These are phyloP conservation scores for Anoplolepis gracilipes DNA, from an alignment of 1,140 invertebrate species.

Conservation along the genomic window DNA sequence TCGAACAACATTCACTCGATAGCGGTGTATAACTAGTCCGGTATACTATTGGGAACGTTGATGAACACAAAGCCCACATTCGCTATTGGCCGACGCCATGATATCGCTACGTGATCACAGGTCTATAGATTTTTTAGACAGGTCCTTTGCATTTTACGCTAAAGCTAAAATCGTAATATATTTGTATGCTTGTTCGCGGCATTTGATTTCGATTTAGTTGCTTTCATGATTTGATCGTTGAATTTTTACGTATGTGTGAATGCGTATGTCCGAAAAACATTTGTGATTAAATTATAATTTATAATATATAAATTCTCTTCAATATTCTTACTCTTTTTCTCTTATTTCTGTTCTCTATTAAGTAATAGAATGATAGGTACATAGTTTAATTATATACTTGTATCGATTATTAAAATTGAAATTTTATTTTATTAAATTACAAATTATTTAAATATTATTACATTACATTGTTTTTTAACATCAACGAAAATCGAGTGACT, in stretches of 20 bases:
- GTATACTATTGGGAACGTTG: constrained; percentile 60
- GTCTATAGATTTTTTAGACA: constrained; percentile 10
- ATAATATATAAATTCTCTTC: background rate
- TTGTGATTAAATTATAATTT: background rate
- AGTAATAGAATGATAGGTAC: background rate
- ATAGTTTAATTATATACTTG: background rate
- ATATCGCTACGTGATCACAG: constrained; percentile 37
- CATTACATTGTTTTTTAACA: background rate
- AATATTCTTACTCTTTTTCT: background rate
- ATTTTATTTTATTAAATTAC: constrained; percentile 9
- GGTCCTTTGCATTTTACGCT: background rate
- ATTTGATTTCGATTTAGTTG: background rate
- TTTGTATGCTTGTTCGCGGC: constrained; percentile 10
- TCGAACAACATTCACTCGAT: constrained; percentile 76
- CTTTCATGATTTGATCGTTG: background rate
- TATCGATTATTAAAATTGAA: background rate
- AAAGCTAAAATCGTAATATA: background rate
- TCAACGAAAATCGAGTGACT: background rate
- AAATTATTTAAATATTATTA: background rate
- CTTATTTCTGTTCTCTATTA: background rate
- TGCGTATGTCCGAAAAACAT: background rate
- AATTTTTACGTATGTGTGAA: background rate
- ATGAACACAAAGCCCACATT: constrained; percentile 58
- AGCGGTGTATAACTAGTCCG: constrained; percentile 65
- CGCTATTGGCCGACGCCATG: constrained; percentile 23